Evolutionary conservation across 2,113 vertebrate species (phyloP).

Genomic region (Takifugu bimaculatus): DNA sequence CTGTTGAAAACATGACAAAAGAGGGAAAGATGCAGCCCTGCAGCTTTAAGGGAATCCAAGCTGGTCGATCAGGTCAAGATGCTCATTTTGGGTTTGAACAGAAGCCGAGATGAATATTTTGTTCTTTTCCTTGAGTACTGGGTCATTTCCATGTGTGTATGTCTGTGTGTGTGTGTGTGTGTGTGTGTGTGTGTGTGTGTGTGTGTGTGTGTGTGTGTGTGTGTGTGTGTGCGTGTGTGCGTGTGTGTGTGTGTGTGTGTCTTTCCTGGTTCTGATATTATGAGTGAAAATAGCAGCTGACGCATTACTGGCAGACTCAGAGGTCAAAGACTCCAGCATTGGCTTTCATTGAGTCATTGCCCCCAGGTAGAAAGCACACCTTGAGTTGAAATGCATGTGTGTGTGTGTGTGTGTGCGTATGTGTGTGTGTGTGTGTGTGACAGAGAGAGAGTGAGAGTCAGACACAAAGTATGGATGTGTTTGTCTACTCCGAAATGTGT

Average conservation of each 20-base stretch:
- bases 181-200: constrained; percentile 23
- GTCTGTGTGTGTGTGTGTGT: background rate
- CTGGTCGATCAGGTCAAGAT: background rate
- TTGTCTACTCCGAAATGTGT: constrained; percentile 39
- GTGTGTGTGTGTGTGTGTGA: constrained; percentile 24
- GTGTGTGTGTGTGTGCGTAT: constrained; percentile 21
- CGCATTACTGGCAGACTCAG: constrained; percentile 54
- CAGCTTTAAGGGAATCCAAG: too few relatives aligned
- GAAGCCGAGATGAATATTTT: background rate
- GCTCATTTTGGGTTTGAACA: background rate
- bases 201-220: constrained; percentile 28
- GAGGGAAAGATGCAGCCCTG: too few relatives aligned
- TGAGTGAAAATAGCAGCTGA: constrained; percentile 72
- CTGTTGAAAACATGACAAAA: too few relatives aligned
- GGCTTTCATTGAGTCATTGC: constrained; percentile 64
- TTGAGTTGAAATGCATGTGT: constrained; percentile 11
- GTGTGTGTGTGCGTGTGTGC: constrained; percentile 27
- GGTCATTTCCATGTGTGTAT: constrained; percentile 49
- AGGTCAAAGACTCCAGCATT: constrained; percentile 61
- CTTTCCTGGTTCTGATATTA: constrained; percentile 59
- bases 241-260: constrained; percentile 21
- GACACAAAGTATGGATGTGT: constrained; percentile 23
- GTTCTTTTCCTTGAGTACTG: constrained; percentile 22
- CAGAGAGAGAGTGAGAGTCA: constrained; percentile 23
- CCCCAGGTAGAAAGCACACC: constrained; percentile 45